phyloP scores from a whole-genome alignment of 2,888 invertebrate species.

The Syritta pipiens region DNA sequence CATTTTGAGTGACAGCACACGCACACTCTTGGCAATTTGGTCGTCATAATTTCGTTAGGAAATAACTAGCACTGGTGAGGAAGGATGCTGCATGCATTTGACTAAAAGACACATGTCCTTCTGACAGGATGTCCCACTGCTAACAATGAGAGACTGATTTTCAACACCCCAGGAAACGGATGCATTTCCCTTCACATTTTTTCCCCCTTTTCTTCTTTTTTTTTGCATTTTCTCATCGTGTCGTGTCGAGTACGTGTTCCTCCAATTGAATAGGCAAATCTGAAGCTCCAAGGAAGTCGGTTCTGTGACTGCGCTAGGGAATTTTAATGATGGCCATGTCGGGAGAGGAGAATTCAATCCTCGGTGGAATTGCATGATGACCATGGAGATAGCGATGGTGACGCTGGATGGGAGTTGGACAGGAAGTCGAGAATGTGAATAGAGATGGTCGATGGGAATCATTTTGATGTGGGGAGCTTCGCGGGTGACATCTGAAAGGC shows the following conservation, averaged over 20 bases:
- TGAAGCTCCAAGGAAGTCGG: slow-evolving; percentile 3
- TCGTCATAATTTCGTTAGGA: neutral
- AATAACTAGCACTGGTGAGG: neutral
- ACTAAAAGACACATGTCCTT: slow-evolving; percentile 13
- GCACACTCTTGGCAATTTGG: neutral
- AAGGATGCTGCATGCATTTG: slow-evolving; percentile 6
- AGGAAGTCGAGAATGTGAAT: too few relatives aligned
- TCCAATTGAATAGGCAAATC: slow-evolving; percentile 35
- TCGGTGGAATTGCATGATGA: too few relatives aligned
- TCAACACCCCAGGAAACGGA: slow-evolving; percentile 32
- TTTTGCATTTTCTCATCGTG: neutral
- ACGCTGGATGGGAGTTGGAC: neutral
- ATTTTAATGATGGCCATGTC: slow-evolving; percentile 28
- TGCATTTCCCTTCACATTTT: slow-evolving; percentile 9
- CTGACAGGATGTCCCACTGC: slow-evolving; percentile 15
- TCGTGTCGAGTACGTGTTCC: slow-evolving; percentile 18
- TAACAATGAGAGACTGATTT: slow-evolving; percentile 55
- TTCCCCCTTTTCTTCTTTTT: neutral
- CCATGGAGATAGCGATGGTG: neutral
- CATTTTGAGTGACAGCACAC: neutral
- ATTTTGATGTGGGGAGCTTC: too few relatives aligned
- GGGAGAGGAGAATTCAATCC: neutral
- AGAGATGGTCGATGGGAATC: too few relatives aligned
- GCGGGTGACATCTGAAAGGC: too few relatives aligned
- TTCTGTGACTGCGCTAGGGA: neutral